Evolutionary conservation across 2,113 vertebrate genomes (phyloP).

Genomic region (Saccopteryx bilineata): DNA sequence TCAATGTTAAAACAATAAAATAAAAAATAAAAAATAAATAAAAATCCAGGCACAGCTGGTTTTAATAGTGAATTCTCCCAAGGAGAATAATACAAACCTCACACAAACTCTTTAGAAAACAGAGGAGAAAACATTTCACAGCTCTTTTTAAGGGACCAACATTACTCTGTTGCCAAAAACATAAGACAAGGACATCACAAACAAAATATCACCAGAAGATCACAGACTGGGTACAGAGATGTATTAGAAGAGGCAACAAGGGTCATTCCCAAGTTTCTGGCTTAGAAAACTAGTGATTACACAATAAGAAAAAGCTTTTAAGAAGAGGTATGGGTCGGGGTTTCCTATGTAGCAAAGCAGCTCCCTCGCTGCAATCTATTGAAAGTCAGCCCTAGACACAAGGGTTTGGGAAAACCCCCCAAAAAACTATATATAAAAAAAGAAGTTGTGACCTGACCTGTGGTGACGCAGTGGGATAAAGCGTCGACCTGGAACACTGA

Average conservation of each 20-base stretch:
- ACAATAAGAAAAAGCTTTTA: background rate
- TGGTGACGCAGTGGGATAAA: too few relatives aligned
- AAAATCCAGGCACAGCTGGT: background rate
- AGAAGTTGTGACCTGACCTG: too few relatives aligned
- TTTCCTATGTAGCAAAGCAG: too few relatives aligned
- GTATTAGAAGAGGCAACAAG: background rate
- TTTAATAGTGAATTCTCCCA: constrained; percentile 17
- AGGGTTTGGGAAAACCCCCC: too few relatives aligned
- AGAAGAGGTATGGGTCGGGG: too few relatives aligned
- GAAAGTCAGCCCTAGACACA: too few relatives aligned
- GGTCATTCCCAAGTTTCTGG: constrained; percentile 13
- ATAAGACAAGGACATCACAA: background rate
- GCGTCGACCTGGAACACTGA: too few relatives aligned
- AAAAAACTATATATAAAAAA: too few relatives aligned
- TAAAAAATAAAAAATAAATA: too few relatives aligned
- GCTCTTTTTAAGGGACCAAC: background rate
- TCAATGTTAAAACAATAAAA: too few relatives aligned
- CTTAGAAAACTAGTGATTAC: background rate
- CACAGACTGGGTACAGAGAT: background rate
- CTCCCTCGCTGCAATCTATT: too few relatives aligned
- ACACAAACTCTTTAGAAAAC: background rate
- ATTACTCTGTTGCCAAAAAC: background rate
- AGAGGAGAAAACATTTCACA: background rate
- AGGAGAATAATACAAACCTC: background rate
- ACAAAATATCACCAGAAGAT: background rate